Base-by-base conservation (phyloP, 1,140 invertebrate species). In the Panulirus ornatus region DNA sequence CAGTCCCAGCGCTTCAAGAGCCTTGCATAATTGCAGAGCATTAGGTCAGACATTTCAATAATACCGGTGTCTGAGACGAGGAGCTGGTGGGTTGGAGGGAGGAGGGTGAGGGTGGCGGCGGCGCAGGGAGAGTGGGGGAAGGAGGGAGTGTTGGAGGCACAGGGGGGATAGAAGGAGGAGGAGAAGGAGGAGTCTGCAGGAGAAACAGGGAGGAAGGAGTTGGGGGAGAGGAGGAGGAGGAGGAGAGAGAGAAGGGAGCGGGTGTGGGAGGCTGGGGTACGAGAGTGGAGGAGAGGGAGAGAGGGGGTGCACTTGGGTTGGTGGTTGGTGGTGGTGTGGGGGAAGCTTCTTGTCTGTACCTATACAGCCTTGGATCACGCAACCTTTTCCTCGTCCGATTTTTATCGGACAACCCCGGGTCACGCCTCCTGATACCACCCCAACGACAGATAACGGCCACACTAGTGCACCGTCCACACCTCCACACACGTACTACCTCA, bases 11-110 rank as follows among this genome's bases (percentile, higher is more conserved):
- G 42, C 75, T 30, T 22, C 38, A 78, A 78, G 38, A n/a, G 38
- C 27, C 27, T 47, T 36, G 14, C 75, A 78, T 78, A 78, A 78
- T 78, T 44, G 44, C 22, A 27, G 44, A 44, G 14, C 40, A 78
- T 51, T 51, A 78, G 75, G 38, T 30, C 16, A 78, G 75, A 30
- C 75, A 78, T 78, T 78, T 78, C 54, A 83, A 83, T 83, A 83
- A 63, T 83, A 34, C 30, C 34, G 44, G 54, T 83, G 54, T 38
- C 63, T 78, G 75, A 27, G 44, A 16, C 8, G 54, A 30, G 47
- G 14, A 19, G 34, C 5, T 30, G 44, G 9, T 30, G 79, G 34
- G 54, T 19, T 9, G 1, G 51, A n/a, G n/a, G 30, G 22, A 16
- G 16, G 44, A 27, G 27, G 51, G 16, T 14, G 36, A 30, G 30